These are phyloP conservation scores for Rhinopithecus roxellana DNA, from an alignment of 2,113 vertebrate genomes.

Conservation along the genomic window DNA sequence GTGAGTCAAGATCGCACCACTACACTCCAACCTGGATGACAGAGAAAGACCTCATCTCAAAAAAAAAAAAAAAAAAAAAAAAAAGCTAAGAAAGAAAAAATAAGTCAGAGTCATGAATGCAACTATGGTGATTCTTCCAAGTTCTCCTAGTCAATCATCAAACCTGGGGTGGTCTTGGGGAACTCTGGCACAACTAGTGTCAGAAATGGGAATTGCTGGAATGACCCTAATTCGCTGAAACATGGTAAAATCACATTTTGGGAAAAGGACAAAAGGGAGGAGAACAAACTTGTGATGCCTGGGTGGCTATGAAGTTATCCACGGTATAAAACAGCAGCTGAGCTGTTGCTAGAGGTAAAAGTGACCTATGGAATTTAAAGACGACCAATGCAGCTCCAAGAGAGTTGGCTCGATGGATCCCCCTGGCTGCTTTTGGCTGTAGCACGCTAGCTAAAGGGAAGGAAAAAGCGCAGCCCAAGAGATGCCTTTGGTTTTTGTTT, in stretches of 20 bases:
- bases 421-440: background rate
- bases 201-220: background rate
- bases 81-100: background rate
- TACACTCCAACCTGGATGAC: no score
- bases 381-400: background rate
- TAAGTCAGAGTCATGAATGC: background rate
- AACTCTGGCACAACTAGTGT: background rate
- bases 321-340: background rate
- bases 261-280: background rate
- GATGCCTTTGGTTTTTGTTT: slow-evolving; percentile 11
- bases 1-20: no score
- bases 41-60: no score
- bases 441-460: background rate
- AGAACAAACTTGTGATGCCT: background rate
- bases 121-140: background rate
- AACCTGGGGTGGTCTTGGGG: background rate
- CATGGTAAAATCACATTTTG: background rate
- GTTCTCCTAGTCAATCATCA: background rate
- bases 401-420: background rate
- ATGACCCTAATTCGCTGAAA: background rate
- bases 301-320: background rate
- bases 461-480: background rate
- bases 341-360: background rate
- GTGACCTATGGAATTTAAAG: background rate
- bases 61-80: no score